Evolutionary conservation across 1,140 invertebrate species (phyloP), one percentile per base, ranked within the genome.

Genomic region (Oryzaephilus surinamensis): DNA sequence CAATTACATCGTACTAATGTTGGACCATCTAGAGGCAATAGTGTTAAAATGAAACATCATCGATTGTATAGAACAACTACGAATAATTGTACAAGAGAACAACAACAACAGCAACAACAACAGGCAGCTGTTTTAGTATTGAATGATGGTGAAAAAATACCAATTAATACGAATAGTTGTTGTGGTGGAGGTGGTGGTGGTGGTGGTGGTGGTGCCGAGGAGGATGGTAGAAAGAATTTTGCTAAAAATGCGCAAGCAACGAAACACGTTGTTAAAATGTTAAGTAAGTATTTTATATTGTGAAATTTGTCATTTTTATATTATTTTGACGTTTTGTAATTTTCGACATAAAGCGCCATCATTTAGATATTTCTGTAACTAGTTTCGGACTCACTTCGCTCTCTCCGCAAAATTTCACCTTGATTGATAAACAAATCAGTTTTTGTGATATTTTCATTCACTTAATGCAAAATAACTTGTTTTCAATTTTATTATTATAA

Each of bases 181-280:
- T n/a, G n/a, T n/a, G n/a, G n/a, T n/a, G n/a, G n/a, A n/a, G n/a
- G n/a, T n/a, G n/a, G n/a, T n/a, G n/a, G n/a, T n/a, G n/a, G n/a
- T n/a, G n/a, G n/a, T n/a, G n/a, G n/a, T n/a, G n/a, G n/a, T n/a
- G n/a, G n/a, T n/a, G n/a, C n/a, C n/a, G 51, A 54, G 3, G 55
- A 55, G 11, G 53, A 58, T 14, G 47, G 53, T 4, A 46, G 51
- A 19, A 69, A 68, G 17, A 73, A 69, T 41, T 69, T 70, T 7
- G 66, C 69, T 1, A 69, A 71, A 15, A 70, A 52, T 38, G 46
- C 53, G 7, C 51, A 59, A 48, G 62, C 65, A 17, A 64, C 66
- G 4, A 68, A 70, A 34, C 63, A 74, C 37, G 74, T 77, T 31
- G 69, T 78, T 26, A 70, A 75, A 55, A 77, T 79, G 73, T 53